Evolutionary conservation across 2,888 invertebrate species (phyloP).

Genomic region (Phortica magna): DNA sequence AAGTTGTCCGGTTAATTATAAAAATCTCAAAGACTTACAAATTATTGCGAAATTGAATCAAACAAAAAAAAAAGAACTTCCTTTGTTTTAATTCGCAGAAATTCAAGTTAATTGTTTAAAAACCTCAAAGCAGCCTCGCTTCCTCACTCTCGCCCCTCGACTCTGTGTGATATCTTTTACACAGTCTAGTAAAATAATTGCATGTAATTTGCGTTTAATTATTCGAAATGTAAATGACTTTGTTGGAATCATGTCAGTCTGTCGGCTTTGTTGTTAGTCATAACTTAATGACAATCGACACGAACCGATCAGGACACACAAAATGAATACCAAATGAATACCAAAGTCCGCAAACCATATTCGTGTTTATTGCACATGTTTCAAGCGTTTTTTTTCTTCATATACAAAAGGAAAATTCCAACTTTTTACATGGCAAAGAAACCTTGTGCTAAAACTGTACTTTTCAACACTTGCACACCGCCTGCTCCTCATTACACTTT

Average conservation of each 20-base stretch:
- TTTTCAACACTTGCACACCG: neutral
- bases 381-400: neutral
- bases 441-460: slow-evolving; percentile 23
- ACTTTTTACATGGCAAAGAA: neutral
- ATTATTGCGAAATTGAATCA: neutral
- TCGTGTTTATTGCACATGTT: slow-evolving; percentile 58
- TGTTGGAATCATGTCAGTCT: slow-evolving; percentile 64
- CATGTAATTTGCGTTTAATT: slow-evolving; percentile 61
- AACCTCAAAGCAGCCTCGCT: neutral
- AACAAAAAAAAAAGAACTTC: neutral
- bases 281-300: slow-evolving; percentile 55
- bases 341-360: slow-evolving; percentile 54
- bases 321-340: neutral
- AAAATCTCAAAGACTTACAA: neutral
- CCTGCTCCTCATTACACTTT: neutral
- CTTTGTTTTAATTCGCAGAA: neutral
- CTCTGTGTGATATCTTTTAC: neutral
- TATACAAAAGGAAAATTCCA: too few relatives aligned
- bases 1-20: neutral
- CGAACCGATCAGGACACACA: slow-evolving; percentile 45
- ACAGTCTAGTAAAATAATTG: slow-evolving; percentile 51
- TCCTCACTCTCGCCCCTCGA: neutral
- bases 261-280: slow-evolving; percentile 56
- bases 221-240: slow-evolving; percentile 51
- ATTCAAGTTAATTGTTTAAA: neutral